A percentile compares a stretch with the other conserved stretches of the same genome.
phyloP scores from a whole-genome alignment of 2,888 invertebrate species.

The Troides aeacus region DNA sequence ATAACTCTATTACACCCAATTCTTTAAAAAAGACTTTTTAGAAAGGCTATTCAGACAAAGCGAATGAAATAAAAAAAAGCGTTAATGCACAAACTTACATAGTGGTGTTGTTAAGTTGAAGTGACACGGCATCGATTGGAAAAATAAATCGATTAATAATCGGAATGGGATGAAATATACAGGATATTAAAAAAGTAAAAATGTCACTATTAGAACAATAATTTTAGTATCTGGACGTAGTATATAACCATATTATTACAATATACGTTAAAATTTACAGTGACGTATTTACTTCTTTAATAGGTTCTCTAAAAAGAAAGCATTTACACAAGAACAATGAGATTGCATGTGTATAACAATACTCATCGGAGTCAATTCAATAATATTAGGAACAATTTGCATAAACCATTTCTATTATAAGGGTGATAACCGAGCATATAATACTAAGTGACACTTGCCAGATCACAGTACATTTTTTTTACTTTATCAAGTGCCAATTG shows the following conservation, averaged over 20 bases:
- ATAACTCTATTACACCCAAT: too few relatives aligned
- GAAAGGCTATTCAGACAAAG: conserved; percentile 4
- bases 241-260: background rate
- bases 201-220: conserved; percentile 2
- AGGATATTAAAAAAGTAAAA: background rate
- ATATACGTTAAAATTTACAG: background rate
- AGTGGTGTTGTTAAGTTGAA: conserved; percentile 20
- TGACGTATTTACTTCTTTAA: conserved; percentile 1
- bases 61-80: conserved; percentile 16
- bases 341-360: background rate
- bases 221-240: background rate
- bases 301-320: background rate
- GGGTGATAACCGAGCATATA: background rate
- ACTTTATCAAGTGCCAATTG: too few relatives aligned
- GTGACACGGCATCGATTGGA: conserved; percentile 15
- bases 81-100: conserved; percentile 20
- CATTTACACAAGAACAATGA: conserved; percentile 2
- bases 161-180: conserved; percentile 6
- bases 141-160: conserved; percentile 9
- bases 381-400: background rate
- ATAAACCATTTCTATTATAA: background rate
- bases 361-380: background rate
- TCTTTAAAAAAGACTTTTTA: background rate
- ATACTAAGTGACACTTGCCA: background rate
- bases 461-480: background rate